Evolutionary conservation across 2,888 invertebrate genomes (phyloP).

Genomic region (Gandaritis pyraliata): DNA sequence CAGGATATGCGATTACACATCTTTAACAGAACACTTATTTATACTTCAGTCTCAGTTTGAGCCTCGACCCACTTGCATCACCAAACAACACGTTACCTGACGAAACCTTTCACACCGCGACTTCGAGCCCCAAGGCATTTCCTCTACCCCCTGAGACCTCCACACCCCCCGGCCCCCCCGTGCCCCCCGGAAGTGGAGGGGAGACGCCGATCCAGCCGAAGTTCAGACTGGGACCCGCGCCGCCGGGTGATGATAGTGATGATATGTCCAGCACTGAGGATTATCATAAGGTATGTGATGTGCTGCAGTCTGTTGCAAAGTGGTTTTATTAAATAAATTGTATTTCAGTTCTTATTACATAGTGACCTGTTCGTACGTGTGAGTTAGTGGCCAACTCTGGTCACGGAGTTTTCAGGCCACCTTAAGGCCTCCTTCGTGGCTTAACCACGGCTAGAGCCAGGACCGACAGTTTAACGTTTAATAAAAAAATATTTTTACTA

Average conservation of each 20-base stretch:
- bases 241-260: constrained; percentile 80
- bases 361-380: no score
- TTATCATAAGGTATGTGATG: constrained; percentile 71
- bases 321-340: no score
- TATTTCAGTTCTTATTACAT: no score
- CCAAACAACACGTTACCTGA: constrained; percentile 78
- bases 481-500: no score
- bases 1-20: no score
- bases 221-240: constrained; percentile 69
- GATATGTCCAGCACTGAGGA: constrained; percentile 86
- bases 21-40: background rate
- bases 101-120: constrained; percentile 91
- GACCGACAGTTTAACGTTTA: no score
- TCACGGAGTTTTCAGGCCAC: no score
- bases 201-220: constrained; percentile 49
- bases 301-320: no score
- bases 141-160: constrained; percentile 47
- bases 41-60: constrained; percentile 86
- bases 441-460: no score
- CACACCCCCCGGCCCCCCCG: constrained; percentile 48
- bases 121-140: constrained; percentile 72
- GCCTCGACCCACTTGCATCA: constrained; percentile 84
- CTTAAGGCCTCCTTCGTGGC: no score
- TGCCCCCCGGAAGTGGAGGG: constrained; percentile 23
- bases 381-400: no score